Evolutionary conservation across 2,888 invertebrate genomes (phyloP).

Genomic region (Noctua pronuba): DNA sequence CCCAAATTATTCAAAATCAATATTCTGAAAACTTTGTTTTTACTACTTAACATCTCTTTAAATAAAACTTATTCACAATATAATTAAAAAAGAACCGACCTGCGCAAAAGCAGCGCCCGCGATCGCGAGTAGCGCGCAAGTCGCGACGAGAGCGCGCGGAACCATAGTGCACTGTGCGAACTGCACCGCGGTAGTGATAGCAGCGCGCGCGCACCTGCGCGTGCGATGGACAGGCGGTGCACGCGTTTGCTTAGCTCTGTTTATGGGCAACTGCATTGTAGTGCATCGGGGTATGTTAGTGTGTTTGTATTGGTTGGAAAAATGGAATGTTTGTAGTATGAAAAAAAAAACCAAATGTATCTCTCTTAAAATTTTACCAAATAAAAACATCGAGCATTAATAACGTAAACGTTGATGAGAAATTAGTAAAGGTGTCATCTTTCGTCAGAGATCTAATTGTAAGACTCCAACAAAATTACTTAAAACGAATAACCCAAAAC

Average conservation of each 20-base stretch:
- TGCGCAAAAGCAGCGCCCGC: slow-evolving; percentile 69
- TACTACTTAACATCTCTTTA: background rate
- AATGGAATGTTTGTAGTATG: background rate
- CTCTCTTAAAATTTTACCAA: background rate
- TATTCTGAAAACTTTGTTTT: background rate
- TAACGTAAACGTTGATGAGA: background rate
- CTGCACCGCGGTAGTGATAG: slow-evolving; percentile 42
- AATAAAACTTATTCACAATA: slow-evolving; percentile 1
- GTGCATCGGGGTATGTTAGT: background rate
- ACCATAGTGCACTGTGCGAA: slow-evolving; percentile 75
- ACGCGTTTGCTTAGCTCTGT: slow-evolving; percentile 18
- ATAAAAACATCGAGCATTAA: background rate
- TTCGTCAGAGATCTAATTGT: background rate
- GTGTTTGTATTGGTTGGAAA: no score
- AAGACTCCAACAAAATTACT: background rate
- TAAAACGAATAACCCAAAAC: no score
- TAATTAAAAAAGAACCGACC: slow-evolving; percentile 68
- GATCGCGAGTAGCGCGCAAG: slow-evolving; percentile 68
- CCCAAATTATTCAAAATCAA: background rate
- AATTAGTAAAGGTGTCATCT: background rate
- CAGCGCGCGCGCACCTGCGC: slow-evolving; percentile 48
- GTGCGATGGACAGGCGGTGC: background rate
- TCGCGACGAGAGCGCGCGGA: slow-evolving; percentile 73
- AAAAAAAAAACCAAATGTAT: background rate
- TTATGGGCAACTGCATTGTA: slow-evolving; percentile 30